phyloP scores from a whole-genome alignment of 2,888 invertebrate genomes.

The Teinopalpus imperialis region DNA sequence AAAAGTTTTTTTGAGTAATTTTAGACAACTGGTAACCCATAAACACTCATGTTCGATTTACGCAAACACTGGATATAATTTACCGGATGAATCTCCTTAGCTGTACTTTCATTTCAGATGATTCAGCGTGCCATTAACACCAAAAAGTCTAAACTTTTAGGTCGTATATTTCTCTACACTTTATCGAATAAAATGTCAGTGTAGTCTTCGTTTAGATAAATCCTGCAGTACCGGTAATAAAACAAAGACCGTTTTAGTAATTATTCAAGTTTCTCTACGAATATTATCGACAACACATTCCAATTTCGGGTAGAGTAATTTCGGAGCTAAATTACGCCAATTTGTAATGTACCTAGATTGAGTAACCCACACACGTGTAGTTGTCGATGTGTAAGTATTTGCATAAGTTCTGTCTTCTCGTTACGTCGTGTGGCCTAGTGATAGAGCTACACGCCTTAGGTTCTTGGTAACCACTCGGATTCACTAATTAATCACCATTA shows the following conservation, averaged over 20 bases:
- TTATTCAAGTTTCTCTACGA: slow-evolving; percentile 18
- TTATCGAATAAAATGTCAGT: slow-evolving; percentile 5
- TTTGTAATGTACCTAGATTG: slow-evolving; percentile 2
- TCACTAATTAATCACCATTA: too few relatives aligned
- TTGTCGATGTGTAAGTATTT: slow-evolving; percentile 1
- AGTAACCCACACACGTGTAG: neutral
- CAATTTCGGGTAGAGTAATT: slow-evolving; percentile 11
- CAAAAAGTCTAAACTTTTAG: slow-evolving; percentile 5
- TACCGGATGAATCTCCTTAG: neutral
- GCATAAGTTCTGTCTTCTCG: neutral
- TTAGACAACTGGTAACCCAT: too few relatives aligned
- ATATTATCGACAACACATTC: slow-evolving; percentile 17
- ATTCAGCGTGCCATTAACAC: slow-evolving; percentile 4
- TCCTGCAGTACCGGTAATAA: slow-evolving; percentile 14
- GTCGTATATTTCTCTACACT: slow-evolving; percentile 4
- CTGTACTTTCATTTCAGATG: slow-evolving; percentile 10
- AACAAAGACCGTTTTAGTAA: slow-evolving; percentile 9
- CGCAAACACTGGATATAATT: slow-evolving; percentile 8
- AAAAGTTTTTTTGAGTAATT: too few relatives aligned
- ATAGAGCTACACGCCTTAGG: too few relatives aligned
- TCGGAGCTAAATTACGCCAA: slow-evolving; percentile 12
- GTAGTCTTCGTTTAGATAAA: slow-evolving; percentile 11
- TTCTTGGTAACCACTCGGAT: too few relatives aligned
- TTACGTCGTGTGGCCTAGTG: too few relatives aligned
- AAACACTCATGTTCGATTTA: too few relatives aligned